These are phyloP conservation scores for Grammomys surdaster DNA, from an alignment of 2,113 vertebrate genomes.

Conservation along the genomic window DNA sequence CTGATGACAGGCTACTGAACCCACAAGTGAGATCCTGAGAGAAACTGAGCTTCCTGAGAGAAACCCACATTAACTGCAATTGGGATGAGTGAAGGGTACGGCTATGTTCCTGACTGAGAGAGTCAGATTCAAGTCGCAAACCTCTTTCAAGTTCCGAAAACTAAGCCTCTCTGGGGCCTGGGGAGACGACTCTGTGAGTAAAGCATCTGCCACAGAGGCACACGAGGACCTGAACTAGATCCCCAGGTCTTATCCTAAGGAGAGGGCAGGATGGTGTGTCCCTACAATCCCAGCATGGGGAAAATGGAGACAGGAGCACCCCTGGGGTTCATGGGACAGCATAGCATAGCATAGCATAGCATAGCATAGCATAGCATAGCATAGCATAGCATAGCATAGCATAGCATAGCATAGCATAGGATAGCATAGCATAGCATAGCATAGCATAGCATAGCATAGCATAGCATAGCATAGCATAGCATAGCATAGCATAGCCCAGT, in stretches of 20 bases:
- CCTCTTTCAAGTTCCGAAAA: not conserved
- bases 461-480: not conserved
- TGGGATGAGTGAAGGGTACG: not conserved
- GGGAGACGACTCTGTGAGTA: not conserved
- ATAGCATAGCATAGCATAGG: not conserved
- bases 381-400: not conserved
- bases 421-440: not conserved
- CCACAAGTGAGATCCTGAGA: not conserved
- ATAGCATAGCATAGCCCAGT: not conserved
- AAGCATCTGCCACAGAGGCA: not conserved
- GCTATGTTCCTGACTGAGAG: not conserved
- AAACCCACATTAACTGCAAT: fast-evolving
- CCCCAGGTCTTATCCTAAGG: not conserved
- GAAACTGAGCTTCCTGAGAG: not conserved
- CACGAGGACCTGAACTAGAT: not conserved
- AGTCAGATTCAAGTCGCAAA: not conserved
- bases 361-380: not conserved
- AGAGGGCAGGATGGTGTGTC: not conserved
- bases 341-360: too few relatives aligned
- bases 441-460: too few relatives aligned
- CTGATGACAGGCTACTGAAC: not conserved
- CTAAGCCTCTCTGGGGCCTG: not conserved
- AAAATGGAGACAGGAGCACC: not conserved
- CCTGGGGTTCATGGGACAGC: not conserved
- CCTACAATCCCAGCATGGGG: not conserved